phyloP scores from a whole-genome alignment of 2,888 invertebrate species.

The Papilio gigon region DNA sequence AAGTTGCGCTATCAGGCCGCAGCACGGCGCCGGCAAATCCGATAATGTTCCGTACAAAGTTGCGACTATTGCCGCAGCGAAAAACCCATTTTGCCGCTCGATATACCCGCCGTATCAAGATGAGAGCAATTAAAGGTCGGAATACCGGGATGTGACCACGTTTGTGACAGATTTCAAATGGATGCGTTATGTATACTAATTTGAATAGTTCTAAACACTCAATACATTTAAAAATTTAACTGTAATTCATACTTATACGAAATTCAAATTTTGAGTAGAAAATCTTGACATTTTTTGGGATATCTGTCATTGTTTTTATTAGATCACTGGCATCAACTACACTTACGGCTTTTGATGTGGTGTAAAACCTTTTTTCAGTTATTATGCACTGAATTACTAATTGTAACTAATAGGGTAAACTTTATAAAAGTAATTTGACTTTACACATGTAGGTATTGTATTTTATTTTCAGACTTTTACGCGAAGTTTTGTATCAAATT shows the following conservation, averaged over 20 bases:
- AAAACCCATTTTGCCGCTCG: constrained; percentile 82
- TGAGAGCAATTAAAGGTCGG: constrained; percentile 81
- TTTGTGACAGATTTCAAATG: constrained; percentile 44
- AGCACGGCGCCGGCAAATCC: constrained; percentile 59
- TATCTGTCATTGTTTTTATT: neutral
- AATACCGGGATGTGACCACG: constrained; percentile 47
- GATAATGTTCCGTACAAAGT: constrained; percentile 79
- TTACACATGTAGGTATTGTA: too few species aligned
- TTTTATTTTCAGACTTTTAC: neutral
- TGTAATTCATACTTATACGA: too few species aligned
- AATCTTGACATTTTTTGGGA: too few species aligned
- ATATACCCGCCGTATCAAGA: constrained; percentile 82
- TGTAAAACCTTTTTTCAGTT: neutral
- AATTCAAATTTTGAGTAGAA: neutral
- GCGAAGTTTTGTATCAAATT: constrained; percentile 3
- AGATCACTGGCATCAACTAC: neutral
- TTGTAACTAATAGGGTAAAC: neutral
- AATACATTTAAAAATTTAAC: too few species aligned
- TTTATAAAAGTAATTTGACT: neutral
- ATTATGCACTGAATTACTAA: neutral
- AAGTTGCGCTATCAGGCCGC: constrained; percentile 11
- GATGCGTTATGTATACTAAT: constrained; percentile 69
- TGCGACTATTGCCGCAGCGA: constrained; percentile 74
- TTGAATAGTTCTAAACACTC: too few species aligned
- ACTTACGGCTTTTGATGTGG: neutral